Conservation (phyloP, 2,888 invertebrate genomes). For the Parnassius apollo region DNA sequence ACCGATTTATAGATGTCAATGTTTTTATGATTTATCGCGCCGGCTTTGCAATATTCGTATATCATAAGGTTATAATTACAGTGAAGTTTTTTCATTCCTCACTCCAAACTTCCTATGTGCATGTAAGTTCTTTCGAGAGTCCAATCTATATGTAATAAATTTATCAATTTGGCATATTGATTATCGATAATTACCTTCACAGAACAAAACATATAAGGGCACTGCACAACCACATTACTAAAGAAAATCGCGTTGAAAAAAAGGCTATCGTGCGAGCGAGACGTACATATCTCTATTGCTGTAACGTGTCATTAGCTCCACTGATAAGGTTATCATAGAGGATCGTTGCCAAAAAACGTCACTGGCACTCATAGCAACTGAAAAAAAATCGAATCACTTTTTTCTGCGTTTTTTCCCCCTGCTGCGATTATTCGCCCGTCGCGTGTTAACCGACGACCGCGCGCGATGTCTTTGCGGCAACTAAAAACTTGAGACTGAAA, state of each 20-base stretch:
- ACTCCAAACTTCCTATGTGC: background rate
- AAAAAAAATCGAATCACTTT: constrained; percentile 41
- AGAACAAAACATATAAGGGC: constrained; percentile 37
- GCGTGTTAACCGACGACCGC: constrained; percentile 53
- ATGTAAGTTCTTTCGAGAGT: background rate
- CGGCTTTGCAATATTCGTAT: constrained; percentile 4
- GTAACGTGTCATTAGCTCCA: constrained; percentile 38
- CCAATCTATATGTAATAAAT: constrained; percentile 8
- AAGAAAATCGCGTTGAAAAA: constrained; percentile 44
- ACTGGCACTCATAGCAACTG: constrained; percentile 38
- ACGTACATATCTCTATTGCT: constrained; percentile 38
- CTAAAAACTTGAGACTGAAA: constrained; percentile 73
- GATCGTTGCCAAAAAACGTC: constrained; percentile 33
- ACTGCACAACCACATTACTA: constrained; percentile 49
- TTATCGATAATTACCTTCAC: constrained; percentile 48
- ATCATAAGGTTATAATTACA: background rate
- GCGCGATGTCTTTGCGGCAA: constrained; percentile 65
- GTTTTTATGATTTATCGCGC: constrained; percentile 6
- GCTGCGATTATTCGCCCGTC: constrained; percentile 37
- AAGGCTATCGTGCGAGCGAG: constrained; percentile 40
- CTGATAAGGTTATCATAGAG: constrained; percentile 39
- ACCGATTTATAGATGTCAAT: constrained; percentile 4
- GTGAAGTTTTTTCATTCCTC: background rate
- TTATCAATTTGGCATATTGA: constrained; percentile 23
- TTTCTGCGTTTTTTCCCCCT: constrained; percentile 45